Evolutionary conservation across 2,113 vertebrate genomes (phyloP).

Genomic region (Calcarius ornatus): DNA sequence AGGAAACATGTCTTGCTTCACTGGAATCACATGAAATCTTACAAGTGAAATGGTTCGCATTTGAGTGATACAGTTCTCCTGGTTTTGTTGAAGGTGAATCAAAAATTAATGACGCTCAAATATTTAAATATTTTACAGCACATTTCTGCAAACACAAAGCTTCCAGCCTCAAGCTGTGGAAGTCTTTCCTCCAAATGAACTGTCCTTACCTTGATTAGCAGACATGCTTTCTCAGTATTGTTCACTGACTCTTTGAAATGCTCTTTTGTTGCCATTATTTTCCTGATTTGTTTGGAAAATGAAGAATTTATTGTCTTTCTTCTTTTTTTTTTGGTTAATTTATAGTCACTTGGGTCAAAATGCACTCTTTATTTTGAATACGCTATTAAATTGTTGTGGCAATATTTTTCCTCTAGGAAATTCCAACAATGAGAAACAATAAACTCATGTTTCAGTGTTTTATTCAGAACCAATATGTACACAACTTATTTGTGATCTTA

Average conservation of each 20-base stretch:
- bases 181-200: not conserved
- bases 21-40: not conserved
- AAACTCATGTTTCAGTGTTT: conserved; percentile 1
- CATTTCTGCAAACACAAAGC: not conserved
- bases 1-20: not conserved
- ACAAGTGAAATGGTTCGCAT: not conserved
- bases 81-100: not conserved
- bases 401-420: conserved; percentile 2
- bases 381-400: conserved; percentile 27
- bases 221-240: not conserved
- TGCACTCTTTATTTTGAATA: conserved; percentile 25
- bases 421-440: conserved; percentile 24
- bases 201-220: conserved; percentile 6
- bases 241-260: conserved; percentile 6
- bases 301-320: not conserved
- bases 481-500: not conserved
- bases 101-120: not conserved
- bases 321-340: not conserved
- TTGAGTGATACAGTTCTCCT: not conserved
- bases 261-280: not conserved
- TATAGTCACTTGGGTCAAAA: conserved; percentile 13
- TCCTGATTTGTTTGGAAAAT: conserved; percentile 1
- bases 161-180: not conserved
- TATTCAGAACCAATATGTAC: conserved; percentile 1
- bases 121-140: not conserved